Conservation (phyloP, 2,113 vertebrate species). For the Chloropsis cyanopogon region DNA sequence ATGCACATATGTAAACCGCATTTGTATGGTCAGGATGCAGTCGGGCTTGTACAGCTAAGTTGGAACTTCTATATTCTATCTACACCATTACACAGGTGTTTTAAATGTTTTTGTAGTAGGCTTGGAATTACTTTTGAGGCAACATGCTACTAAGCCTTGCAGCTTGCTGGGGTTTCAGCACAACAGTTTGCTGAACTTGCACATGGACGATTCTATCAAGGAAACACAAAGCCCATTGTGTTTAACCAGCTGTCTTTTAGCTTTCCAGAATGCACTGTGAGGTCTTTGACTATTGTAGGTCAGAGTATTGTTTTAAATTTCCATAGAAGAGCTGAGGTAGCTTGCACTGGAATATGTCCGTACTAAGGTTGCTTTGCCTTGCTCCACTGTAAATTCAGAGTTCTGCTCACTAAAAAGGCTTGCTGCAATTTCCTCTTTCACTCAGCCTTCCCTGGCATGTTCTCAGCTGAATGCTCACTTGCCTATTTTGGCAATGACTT, state of each 20-base stretch:
- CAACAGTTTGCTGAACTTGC: not conserved
- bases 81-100: not conserved
- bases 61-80: not conserved
- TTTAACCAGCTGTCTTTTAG: not conserved
- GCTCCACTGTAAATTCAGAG: not conserved
- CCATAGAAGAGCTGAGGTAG: not conserved
- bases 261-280: not conserved
- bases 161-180: not conserved
- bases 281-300: not conserved
- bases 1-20: not conserved
- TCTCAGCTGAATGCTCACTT: not conserved
- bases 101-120: not conserved
- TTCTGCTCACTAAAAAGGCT: not conserved
- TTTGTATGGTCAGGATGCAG: not conserved
- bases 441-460: not conserved
- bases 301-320: not conserved
- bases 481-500: constrained; percentile 11
- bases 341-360: not conserved
- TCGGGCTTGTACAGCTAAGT: not conserved
- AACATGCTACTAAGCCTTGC: not conserved
- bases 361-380: not conserved
- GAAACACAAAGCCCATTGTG: not conserved
- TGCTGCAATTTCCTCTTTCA: not conserved
- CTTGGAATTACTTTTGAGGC: not conserved
- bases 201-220: not conserved